Base-by-base conservation (phyloP, 2,797 vertebrate species). In the Cottoperca gobio region DNA sequence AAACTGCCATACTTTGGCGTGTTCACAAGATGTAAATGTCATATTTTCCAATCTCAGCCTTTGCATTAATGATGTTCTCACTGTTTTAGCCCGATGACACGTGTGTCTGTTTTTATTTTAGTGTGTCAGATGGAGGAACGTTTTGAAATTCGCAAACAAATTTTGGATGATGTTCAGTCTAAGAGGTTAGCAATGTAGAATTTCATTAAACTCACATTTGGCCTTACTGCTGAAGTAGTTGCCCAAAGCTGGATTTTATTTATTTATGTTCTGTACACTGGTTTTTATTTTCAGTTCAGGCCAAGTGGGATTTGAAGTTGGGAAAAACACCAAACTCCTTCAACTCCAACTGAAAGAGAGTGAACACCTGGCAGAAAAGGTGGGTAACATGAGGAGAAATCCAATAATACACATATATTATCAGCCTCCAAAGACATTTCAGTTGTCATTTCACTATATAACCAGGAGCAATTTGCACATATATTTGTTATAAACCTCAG, bases 61-160 rank as follows among this genome's bases (percentile, higher is more conserved):
- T 61, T 60, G 1, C 2, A 39, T 0, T 17, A 5, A 3, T 26
- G 28, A 12, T n/a, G 8, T 9, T 13, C 6, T 49, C 1, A 4
- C 4, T 24, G 43, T 35, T 0, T 46, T 16, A 23, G 2, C 1
- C 17, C 39, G 16, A 58, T 5, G 2, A 43, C 10, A 24, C 40
- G 6, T 79, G 31, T 81, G 23, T 54, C 7, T 73, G 31, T 49
- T 72, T n/a, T 70, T 52, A 9, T 60, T 84, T 16, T 28, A 95
- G 95, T 95, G 84, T 89, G 87, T 81, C 78, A 82, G n/a, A 62
- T 94, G 71, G 90, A 91, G 61, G 94, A 95, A 50, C 90, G 89
- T 23, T 85, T 93, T 76, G 91, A 91, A 58, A 58, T 91, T 16
- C 89, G 92, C 24, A 26, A 76, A 76, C 67, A 88, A 37, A 78